These are phyloP conservation scores for Ciconia nigra DNA, from an alignment of 2,797 vertebrate species.

Conservation along the genomic window DNA sequence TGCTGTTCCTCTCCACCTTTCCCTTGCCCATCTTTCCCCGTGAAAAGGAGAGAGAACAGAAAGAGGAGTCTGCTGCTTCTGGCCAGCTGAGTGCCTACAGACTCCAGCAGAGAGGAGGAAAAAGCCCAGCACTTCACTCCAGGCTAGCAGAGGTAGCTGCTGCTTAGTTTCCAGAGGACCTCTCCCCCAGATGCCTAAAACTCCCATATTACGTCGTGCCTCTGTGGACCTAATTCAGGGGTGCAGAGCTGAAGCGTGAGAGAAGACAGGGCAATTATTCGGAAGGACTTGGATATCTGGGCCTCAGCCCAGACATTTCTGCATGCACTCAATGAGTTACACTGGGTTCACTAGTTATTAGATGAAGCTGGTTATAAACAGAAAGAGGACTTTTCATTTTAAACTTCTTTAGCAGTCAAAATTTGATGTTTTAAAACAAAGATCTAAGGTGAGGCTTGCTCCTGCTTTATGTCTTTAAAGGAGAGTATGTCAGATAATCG, in stretches of 20 bases:
- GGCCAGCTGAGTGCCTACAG: neutral
- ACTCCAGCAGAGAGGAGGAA: neutral
- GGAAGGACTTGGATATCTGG: neutral
- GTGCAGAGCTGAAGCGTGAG: neutral
- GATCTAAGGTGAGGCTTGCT: neutral
- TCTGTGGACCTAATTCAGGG: neutral
- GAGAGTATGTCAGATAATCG: neutral
- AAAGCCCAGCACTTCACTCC: neutral
- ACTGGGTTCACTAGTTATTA: neutral
- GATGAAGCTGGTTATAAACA: neutral
- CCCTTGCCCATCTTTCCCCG: rapidly evolving
- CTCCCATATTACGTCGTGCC: neutral
- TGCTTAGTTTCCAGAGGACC: neutral
- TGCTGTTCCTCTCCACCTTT: neutral
- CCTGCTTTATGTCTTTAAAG: neutral
- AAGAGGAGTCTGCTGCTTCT: neutral
- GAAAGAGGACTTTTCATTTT: neutral
- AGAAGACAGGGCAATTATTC: neutral
- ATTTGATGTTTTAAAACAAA: neutral
- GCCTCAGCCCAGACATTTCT: neutral
- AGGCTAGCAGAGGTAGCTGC: neutral
- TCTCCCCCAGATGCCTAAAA: neutral
- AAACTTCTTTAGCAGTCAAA: neutral
- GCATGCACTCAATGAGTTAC: neutral
- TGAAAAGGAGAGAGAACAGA: neutral